Evolutionary conservation across 2,797 vertebrate genomes (phyloP).

Genomic region (Enteromius trimaculatus): DNA sequence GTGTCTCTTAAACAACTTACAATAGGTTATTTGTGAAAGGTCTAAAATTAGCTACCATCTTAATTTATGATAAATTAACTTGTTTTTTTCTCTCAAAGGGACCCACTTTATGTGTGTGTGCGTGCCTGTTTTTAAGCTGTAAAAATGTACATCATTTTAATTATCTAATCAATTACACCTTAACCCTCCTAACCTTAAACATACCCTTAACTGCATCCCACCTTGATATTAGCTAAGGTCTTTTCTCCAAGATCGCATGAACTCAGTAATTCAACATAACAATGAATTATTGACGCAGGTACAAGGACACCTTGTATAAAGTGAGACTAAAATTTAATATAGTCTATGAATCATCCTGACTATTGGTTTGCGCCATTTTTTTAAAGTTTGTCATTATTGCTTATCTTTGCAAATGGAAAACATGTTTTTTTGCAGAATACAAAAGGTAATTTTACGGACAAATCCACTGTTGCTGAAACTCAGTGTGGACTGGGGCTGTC

Average conservation of each 20-base stretch:
- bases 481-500: not conserved
- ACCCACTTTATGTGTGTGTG: not conserved
- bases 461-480: not conserved
- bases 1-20: not conserved
- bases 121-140: not conserved
- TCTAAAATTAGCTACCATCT: not conserved
- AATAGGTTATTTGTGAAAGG: not conserved
- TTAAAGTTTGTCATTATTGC: not conserved
- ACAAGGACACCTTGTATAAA: not conserved
- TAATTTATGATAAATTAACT: not conserved
- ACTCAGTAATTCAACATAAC: not conserved
- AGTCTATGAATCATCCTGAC: not conserved
- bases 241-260: not conserved
- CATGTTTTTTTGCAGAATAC: not conserved
- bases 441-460: not conserved
- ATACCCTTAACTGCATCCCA: not conserved
- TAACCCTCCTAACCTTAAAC: not conserved
- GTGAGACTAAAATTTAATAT: not conserved
- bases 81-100: not conserved
- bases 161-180: not conserved
- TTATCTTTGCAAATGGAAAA: not conserved
- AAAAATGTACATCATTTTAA: not conserved
- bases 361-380: not conserved
- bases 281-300: not conserved
- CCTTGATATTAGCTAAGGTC: not conserved